Evolutionary conservation across 2,113 vertebrate species (phyloP).

Genomic region (Zosterops borbonicus): DNA sequence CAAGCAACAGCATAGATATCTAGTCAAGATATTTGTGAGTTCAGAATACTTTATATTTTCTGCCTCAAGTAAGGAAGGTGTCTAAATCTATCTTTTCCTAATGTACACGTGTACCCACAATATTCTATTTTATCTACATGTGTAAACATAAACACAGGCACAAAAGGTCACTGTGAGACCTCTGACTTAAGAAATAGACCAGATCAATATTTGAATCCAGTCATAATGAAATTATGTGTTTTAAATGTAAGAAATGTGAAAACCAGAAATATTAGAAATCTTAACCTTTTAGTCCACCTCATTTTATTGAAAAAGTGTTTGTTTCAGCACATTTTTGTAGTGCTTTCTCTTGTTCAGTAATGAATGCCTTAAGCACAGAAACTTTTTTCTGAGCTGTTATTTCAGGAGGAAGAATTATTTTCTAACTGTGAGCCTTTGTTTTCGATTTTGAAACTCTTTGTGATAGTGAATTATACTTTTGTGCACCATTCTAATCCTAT

Average conservation of each 20-base stretch:
- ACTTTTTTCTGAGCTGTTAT: slow-evolving; percentile 8
- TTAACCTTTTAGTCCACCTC: background rate
- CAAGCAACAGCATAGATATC: background rate
- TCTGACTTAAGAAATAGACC: background rate
- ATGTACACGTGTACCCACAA: background rate
- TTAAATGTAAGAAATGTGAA: background rate
- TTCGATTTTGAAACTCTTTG: slow-evolving; percentile 16
- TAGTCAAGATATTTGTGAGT: background rate
- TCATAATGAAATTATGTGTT: background rate
- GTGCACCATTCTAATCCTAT: slow-evolving; percentile 12
- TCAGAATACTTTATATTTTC: background rate
- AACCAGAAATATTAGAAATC: background rate
- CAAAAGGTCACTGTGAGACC: background rate
- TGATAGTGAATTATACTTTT: slow-evolving; percentile 24
- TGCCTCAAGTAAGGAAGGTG: background rate
- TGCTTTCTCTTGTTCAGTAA: slow-evolving; percentile 7
- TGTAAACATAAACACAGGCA: background rate
- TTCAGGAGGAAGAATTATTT: slow-evolving; percentile 38
- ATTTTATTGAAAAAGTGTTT: slow-evolving; percentile 7
- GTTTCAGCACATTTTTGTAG: slow-evolving; percentile 42
- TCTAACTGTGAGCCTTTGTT: slow-evolving; percentile 52
- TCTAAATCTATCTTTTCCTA: background rate
- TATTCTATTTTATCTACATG: background rate
- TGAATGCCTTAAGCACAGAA: background rate
- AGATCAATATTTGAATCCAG: background rate